phyloP scores from a whole-genome alignment of 1,140 invertebrate species.

The Heliconius melpomene region DNA sequence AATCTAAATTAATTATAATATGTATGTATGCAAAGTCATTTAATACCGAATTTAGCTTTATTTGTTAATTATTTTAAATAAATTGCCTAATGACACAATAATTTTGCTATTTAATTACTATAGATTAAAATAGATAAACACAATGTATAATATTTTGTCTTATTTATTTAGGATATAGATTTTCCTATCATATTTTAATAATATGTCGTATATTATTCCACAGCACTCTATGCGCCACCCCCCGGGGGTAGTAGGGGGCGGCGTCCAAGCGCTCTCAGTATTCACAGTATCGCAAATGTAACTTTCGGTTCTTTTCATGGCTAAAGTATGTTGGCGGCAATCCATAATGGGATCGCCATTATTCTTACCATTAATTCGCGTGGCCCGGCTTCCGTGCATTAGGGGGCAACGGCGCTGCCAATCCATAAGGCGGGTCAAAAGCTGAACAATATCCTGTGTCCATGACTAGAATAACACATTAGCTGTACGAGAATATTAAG shows the following conservation, averaged over 20 bases:
- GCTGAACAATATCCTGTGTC: constrained; percentile 54
- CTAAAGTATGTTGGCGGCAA: constrained; percentile 81
- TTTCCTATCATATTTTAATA: background rate
- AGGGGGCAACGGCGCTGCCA: constrained; percentile 72
- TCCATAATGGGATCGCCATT: constrained; percentile 81
- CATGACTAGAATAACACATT: constrained; percentile 25
- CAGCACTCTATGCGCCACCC: constrained; percentile 50
- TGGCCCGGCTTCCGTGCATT: constrained; percentile 79
- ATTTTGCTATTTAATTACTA: background rate
- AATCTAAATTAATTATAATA: constrained; percentile 5
- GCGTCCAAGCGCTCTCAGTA: constrained; percentile 72
- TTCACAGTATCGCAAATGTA: constrained; percentile 81
- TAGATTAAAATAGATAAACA: background rate
- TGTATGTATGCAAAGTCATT: background rate
- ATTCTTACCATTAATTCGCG: constrained; percentile 81
- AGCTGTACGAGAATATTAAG: background rate
- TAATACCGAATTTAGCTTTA: background rate
- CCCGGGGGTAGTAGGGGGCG: constrained; percentile 46
- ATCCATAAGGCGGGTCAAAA: constrained; percentile 63
- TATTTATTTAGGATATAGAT: background rate
- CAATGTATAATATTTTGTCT: background rate
- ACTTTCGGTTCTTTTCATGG: constrained; percentile 81
- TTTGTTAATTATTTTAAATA: background rate
- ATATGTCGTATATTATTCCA: constrained; percentile 38
- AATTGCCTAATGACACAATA: background rate